Percentiles rank a stretch among this genome's conserved stretches.
These are phyloP conservation scores for Reticulitermes lucifugus DNA, from an alignment of 2,888 invertebrate species.

Conservation along the genomic window DNA sequence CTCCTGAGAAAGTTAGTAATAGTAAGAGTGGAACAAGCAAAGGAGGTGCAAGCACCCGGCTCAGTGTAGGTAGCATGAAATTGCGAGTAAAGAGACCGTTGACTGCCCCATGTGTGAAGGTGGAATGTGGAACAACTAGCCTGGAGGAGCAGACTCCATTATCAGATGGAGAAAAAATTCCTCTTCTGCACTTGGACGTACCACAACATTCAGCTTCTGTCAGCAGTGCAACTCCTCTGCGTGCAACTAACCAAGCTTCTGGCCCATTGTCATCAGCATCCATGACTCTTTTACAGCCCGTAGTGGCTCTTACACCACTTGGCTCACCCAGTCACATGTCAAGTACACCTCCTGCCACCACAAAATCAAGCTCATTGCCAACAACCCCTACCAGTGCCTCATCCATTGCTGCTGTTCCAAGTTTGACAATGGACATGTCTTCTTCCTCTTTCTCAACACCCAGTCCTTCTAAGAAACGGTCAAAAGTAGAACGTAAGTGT, in stretches of 20 bases:
- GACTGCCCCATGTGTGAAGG: background rate
- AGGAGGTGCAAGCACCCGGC: slow-evolving; percentile 2
- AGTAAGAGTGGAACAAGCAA: background rate
- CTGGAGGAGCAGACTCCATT: background rate
- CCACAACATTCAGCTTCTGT: background rate
- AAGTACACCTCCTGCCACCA: background rate
- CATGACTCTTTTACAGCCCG: slow-evolving; percentile 8
- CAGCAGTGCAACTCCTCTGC: background rate
- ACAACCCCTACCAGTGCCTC: slow-evolving; percentile 1
- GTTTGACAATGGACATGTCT: background rate
- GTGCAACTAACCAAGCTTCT: background rate
- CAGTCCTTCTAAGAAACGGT: slow-evolving; percentile 27
- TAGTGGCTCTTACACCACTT: slow-evolving; percentile 19
- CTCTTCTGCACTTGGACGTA: background rate
- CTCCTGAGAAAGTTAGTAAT: slow-evolving; percentile 13
- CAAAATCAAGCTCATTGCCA: background rate
- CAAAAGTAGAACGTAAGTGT: slow-evolving; percentile 34
- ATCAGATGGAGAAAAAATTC: background rate
- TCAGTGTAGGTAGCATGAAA: slow-evolving; percentile 3
- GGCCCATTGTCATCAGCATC: background rate
- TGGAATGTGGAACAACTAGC: background rate
- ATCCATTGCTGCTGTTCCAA: background rate
- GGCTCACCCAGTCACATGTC: background rate
- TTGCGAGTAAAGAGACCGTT: background rate
- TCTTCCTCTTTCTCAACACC: slow-evolving; percentile 22